A percentile compares a stretch with the other conserved stretches of the same genome.
phyloP scores from a whole-genome alignment of 2,113 vertebrate species.

The Amphiprion ocellaris region DNA sequence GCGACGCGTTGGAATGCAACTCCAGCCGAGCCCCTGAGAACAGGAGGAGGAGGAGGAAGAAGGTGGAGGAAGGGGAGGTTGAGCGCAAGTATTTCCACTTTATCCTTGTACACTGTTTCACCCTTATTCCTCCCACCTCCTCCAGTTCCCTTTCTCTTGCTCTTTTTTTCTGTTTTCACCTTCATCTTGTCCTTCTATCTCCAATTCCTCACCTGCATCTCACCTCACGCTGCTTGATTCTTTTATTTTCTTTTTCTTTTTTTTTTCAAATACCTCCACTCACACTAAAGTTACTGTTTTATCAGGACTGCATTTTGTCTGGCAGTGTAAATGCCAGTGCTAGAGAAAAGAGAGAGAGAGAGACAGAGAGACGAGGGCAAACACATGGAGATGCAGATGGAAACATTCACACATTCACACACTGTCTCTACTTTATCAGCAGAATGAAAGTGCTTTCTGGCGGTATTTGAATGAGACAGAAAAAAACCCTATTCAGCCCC shows the following conservation, averaged over 20 bases:
- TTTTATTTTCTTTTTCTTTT: background rate
- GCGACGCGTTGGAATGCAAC: conserved; percentile 81
- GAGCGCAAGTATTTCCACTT: conserved; percentile 77
- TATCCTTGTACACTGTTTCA: conserved; percentile 59
- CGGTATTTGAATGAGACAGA: conserved; percentile 84
- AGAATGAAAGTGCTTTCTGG: conserved; percentile 86
- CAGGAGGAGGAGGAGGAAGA: conserved; percentile 66
- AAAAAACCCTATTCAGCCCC: conserved; percentile 81
- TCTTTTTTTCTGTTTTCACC: conserved; percentile 11
- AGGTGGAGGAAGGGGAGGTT: conserved; percentile 54
- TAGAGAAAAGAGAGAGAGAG: conserved; percentile 42
- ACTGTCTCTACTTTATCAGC: conserved; percentile 73
- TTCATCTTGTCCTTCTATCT: conserved; percentile 5
- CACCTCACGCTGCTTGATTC: background rate
- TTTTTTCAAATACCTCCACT: background rate
- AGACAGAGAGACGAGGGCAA: conserved; percentile 47
- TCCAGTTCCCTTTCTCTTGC: conserved; percentile 47
- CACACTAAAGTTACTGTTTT: conserved; percentile 36
- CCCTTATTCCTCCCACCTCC: conserved; percentile 21
- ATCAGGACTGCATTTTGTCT: conserved; percentile 47
- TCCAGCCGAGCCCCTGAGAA: conserved; percentile 79
- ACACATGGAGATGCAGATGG: conserved; percentile 66
- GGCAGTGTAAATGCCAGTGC: conserved; percentile 74
- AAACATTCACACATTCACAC: conserved; percentile 40
- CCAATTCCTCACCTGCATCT: conserved; percentile 34